These are phyloP conservation scores for Bovichtus diacanthus DNA, from an alignment of 2,797 vertebrate species.

Conservation along the genomic window DNA sequence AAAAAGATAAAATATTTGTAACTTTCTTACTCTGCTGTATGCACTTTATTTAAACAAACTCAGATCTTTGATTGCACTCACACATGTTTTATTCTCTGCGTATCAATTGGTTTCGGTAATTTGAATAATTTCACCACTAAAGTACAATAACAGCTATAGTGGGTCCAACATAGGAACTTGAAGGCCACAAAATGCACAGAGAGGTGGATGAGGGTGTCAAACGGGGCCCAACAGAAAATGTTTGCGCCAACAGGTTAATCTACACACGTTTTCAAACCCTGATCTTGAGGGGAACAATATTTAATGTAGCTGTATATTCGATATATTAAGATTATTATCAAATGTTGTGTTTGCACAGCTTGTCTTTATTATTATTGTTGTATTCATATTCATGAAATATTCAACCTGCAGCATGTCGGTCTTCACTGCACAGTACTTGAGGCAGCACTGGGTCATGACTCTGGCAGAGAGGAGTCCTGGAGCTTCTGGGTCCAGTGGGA, in stretches of 20 bases:
- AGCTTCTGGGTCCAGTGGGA: constrained; percentile 90
- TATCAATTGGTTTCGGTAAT: neutral
- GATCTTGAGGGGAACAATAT: neutral
- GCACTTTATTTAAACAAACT: neutral
- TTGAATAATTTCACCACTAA: neutral
- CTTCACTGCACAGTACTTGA: constrained; percentile 90
- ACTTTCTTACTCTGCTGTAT: neutral
- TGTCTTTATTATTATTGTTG: neutral
- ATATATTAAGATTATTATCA: too few relatives aligned
- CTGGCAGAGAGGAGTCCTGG: constrained; percentile 82
- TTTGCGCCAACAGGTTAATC: too few relatives aligned
- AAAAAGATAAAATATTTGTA: neutral
- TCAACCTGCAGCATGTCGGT: constrained; percentile 87
- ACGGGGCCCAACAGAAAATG: too few relatives aligned
- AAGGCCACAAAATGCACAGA: neutral
- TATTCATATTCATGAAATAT: neutral
- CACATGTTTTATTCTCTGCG: neutral
- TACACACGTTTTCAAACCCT: too few relatives aligned
- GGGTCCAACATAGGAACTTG: neutral
- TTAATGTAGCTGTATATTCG: neutral
- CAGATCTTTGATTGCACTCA: neutral
- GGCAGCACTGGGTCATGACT: constrained; percentile 87
- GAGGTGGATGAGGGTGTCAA: neutral
- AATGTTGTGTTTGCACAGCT: neutral
- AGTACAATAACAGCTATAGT: neutral